Base-by-base conservation (phyloP, 2,797 vertebrate species). In the Mycteria americana region DNA sequence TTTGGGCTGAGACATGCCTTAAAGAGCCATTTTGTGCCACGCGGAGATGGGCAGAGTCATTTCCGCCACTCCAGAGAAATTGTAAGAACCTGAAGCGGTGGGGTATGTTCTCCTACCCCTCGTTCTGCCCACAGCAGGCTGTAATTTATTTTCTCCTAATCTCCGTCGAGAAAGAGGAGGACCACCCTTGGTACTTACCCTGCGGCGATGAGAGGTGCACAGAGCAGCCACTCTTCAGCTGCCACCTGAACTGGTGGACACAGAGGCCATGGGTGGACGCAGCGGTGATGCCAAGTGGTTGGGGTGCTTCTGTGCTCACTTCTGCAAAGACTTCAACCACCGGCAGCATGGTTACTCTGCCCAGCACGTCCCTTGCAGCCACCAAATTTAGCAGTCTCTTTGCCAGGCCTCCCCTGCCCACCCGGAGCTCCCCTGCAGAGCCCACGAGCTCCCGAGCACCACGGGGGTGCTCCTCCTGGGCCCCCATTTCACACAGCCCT, bases 261-360 rank as follows among this genome's bases (percentile, higher is more conserved):
- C 1, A 2, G 21, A 31, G 48, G 12, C 16, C 0, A 0, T 53
- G 59, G 39, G 19, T 37, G 33, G 43, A 18, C 2, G 3, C n/a
- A 22, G 63, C 1, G 6, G 31, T 0, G 0, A 41, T 64, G 67
- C 57, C 33, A n/a, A 53, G 48, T 1, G 2, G 25, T 30, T 51
- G 51, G 27, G 46, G 21, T 43, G 46, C 59, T 83, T 33, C 62
- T 63, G 54, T 2, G 3, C 33, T 39, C 2, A 0, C 17, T 62
- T 77, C 48, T 80, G 48, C 62, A 37, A 11, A 54, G 60, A 11
- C 14, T 77, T 45, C 4, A n/a, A 13, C 76, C 39, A 11, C 24
- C 1, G 3, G 48, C 31, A 72, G 45, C 21, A 9, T 6, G 5
- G 11, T 25, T 59, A 33, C 41, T 50, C 53, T 24, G 59, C 15